A percentile compares a stretch with the other conserved stretches of the same genome.
Evolutionary conservation across 2,113 vertebrate species (phyloP).

Genomic region (Edolisoma coerulescens): DNA sequence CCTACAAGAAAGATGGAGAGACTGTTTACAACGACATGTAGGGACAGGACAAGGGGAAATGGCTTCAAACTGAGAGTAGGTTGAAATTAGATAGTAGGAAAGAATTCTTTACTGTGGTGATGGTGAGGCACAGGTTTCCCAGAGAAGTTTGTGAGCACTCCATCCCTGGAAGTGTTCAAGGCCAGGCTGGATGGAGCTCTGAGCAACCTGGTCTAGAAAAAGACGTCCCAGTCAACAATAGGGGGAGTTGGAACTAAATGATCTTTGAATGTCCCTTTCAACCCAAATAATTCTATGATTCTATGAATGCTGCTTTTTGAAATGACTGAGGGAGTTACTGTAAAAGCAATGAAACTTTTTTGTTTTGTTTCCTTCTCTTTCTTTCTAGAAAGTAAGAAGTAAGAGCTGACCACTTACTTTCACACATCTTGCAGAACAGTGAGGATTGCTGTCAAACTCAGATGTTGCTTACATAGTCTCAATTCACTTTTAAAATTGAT

Average conservation of each 20-base stretch:
- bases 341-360: neutral
- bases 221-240: neutral
- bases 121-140: neutral
- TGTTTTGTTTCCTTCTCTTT: neutral
- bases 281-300: neutral
- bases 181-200: neutral
- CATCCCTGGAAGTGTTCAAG: neutral
- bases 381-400: neutral
- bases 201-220: neutral
- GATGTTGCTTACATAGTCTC: neutral
- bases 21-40: neutral
- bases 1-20: neutral
- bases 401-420: neutral
- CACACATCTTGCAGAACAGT: neutral
- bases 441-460: neutral
- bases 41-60: neutral
- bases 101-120: neutral
- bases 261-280: neutral
- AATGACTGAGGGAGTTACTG: neutral
- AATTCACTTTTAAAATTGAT: conserved; percentile 31
- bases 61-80: neutral
- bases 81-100: neutral
- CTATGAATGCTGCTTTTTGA: neutral
- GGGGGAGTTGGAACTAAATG: neutral
- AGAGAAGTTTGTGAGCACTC: neutral